Percentiles rank a stretch among this genome's conserved stretches.
phyloP scores from a whole-genome alignment of 2,888 invertebrate species.

The Tetranychus truncatus region DNA sequence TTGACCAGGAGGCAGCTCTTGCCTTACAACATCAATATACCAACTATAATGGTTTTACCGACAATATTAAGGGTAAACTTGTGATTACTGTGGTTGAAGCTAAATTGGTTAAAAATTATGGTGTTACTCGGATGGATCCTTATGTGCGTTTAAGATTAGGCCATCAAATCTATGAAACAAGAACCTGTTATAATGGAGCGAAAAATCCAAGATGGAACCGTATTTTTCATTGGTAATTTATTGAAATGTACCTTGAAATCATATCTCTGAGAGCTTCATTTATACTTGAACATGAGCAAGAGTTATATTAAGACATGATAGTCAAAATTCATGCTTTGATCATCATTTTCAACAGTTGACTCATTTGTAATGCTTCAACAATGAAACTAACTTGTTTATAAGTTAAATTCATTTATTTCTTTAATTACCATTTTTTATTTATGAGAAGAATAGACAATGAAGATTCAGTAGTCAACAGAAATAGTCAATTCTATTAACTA shows the following conservation, averaged over 20 bases:
- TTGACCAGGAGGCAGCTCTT: constrained; percentile 51
- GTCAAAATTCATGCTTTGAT: too few relatives aligned
- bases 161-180: constrained; percentile 73
- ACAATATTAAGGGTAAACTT: constrained; percentile 16
- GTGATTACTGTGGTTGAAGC: constrained; percentile 39
- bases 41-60: not conserved
- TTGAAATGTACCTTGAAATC: too few relatives aligned
- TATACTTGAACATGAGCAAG: too few relatives aligned
- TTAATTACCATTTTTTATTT: not conserved
- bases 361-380: not conserved
- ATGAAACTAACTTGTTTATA: not conserved
- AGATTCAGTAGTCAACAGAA: not conserved
- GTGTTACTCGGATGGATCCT: constrained; percentile 84
- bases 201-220: constrained; percentile 92
- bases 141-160: constrained; percentile 81
- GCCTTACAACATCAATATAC: constrained; percentile 33
- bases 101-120: constrained; percentile 81
- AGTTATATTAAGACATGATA: too few relatives aligned
- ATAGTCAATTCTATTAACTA: not conserved
- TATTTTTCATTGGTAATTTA: constrained; percentile 60
- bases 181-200: constrained; percentile 54
- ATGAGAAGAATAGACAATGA: not conserved
- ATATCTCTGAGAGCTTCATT: too few relatives aligned
- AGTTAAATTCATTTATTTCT: constrained; percentile 3
- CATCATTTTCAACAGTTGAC: not conserved